Percentiles rank a stretch among this genome's conserved stretches.
Conservation (phyloP, 2,797 vertebrate genomes). For the Aphelocoma californica region DNA sequence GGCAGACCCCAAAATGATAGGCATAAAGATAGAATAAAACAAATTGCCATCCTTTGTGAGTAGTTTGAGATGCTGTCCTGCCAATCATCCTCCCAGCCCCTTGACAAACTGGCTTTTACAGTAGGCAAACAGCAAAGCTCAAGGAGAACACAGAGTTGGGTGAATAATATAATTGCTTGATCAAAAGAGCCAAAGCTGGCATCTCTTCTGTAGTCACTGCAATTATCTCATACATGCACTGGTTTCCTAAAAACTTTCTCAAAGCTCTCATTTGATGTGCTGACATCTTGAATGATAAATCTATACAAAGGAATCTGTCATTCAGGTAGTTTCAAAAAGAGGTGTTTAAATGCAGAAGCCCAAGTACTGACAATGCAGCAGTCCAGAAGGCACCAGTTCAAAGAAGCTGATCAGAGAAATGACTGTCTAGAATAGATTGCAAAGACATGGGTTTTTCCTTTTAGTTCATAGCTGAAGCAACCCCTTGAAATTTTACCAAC, state of each 20-base stretch:
- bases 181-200: not conserved
- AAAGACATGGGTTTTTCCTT: not conserved
- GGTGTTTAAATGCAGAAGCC: not conserved
- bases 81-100: not conserved
- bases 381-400: not conserved
- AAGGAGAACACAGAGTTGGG: not conserved
- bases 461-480: not conserved
- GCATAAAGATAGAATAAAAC: not conserved
- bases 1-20: not conserved
- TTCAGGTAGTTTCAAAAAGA: not conserved
- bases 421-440: not conserved
- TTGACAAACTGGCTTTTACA: slow-evolving; percentile 7
- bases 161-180: not conserved
- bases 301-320: not conserved
- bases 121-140: not conserved
- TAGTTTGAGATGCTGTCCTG: not conserved
- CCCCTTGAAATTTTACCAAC: not conserved
- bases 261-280: not conserved
- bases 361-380: not conserved
- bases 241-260: not conserved
- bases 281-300: not conserved
- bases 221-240: not conserved
- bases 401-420: not conserved
- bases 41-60: not conserved
- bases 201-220: not conserved